Evolutionary conservation across 92 coral and sea anemone species (phyloP).

Genomic region (Porites cylindrica): DNA sequence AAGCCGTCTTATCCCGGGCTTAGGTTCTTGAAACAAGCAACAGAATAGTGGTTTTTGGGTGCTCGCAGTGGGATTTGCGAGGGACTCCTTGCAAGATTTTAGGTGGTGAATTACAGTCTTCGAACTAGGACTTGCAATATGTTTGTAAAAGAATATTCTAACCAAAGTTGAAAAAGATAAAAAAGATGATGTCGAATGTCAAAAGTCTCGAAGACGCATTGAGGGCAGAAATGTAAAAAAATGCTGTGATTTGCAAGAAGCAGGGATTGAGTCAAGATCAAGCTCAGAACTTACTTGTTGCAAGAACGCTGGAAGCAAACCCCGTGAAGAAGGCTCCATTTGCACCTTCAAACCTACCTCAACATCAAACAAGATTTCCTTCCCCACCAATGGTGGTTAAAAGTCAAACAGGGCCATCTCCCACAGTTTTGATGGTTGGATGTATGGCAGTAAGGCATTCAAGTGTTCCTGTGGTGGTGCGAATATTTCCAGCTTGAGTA

Average conservation of each 20-base stretch:
- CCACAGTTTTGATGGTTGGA: background rate
- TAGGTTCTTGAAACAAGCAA: too few relatives aligned
- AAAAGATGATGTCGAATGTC: background rate
- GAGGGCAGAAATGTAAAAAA: background rate
- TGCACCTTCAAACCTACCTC: background rate
- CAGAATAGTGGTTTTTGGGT: too few relatives aligned
- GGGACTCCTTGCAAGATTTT: background rate
- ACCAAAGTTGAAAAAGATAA: slow-evolving; percentile 6
- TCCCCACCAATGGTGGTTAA: background rate
- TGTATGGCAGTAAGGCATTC: background rate
- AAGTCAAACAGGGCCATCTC: background rate
- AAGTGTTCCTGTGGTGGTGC: slow-evolving; percentile 8
- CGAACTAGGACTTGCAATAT: too few relatives aligned
- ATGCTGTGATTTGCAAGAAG: background rate
- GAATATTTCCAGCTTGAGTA: slow-evolving; percentile 7
- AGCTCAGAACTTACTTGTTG: background rate
- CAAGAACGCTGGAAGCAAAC: background rate
- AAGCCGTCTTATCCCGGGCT: too few relatives aligned
- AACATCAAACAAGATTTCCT: background rate
- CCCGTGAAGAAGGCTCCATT: background rate
- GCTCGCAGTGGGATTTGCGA: background rate
- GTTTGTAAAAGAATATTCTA: background rate
- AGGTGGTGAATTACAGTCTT: too few relatives aligned
- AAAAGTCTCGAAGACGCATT: slow-evolving; percentile 2
- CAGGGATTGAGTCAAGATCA: slow-evolving; percentile 17